Percentiles rank a stretch among this genome's conserved stretches.
These are phyloP conservation scores for Delichon dasypus DNA, from an alignment of 2,797 vertebrate species.

Conservation along the genomic window DNA sequence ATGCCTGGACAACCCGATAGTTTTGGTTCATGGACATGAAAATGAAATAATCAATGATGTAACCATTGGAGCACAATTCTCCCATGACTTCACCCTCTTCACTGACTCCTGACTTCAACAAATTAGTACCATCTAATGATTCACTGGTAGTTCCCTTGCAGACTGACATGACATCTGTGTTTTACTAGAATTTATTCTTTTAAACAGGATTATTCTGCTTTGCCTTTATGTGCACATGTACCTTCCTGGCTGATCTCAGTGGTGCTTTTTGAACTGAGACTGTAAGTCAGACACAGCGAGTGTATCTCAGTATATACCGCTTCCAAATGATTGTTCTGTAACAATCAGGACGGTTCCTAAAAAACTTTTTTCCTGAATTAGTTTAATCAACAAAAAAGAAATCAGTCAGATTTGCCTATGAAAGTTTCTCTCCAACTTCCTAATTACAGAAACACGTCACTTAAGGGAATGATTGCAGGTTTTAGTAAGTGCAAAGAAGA, in stretches of 20 bases:
- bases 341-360: background rate
- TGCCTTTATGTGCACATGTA: background rate
- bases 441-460: background rate
- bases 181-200: background rate
- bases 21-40: background rate
- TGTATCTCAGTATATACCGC: background rate
- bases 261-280: background rate
- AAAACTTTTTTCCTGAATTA: background rate
- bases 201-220: background rate
- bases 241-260: background rate
- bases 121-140: constrained; percentile 16
- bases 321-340: background rate
- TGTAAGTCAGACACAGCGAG: background rate
- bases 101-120: constrained; percentile 5
- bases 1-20: background rate
- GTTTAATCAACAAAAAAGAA: background rate
- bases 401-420: background rate
- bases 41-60: constrained; percentile 38
- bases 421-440: background rate
- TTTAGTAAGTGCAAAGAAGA: background rate
- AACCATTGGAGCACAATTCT: constrained; percentile 16
- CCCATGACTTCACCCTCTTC: constrained; percentile 34
- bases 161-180: background rate
- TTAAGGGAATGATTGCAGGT: background rate
- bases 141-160: background rate